Evolutionary conservation across 2,113 vertebrate species (phyloP), one percentile per base, ranked within the genome.

Genomic region (Scomber colias): DNA sequence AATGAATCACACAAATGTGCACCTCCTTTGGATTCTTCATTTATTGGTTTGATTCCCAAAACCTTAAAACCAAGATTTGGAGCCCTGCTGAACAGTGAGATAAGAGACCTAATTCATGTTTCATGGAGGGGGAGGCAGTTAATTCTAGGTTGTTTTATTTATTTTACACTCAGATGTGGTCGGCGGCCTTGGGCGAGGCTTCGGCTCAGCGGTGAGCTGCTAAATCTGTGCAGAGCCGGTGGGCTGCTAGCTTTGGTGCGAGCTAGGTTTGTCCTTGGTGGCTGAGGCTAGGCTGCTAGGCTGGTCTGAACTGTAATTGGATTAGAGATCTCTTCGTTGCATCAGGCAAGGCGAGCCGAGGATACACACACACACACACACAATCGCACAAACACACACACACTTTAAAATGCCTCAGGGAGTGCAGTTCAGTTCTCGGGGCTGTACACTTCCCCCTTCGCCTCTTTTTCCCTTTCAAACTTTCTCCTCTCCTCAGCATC

Each of bases 271-370:
- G 92, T 78, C 91, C 89, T 92, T 91, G 91, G 82, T 57, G 84
- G 83, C 81, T 84, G 77, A 83, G 80, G 85, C 83, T 81, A 65
- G 82, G 81, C 84, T 24, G 56, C 77, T 54, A 82, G 88, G 82
- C 90, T 88, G 85, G 71, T 85, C 90, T 85, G 77, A 81, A 55
- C 75, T 76, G 63, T 93, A 94, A 93, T 92, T 93, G 92, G 92
- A 93, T 94, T 92, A 92, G 81, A 89, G 83, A 77, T 87, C 83
- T 87, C 62, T 49, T 75, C 65, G 75, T 85, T 92, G 83, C 91
- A 91, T 90, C 89, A 87, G 83, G 74, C 62, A 49, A 45, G 3
- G 66, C 70, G 63, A 87, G 83, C 48, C 1, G 13, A 50, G 59
- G 49, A 24, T 9, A 46, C 61, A 48, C 75, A 71, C 30, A 49